Percentiles rank a stretch among this genome's conserved stretches.
phyloP scores from a whole-genome alignment of 2,113 vertebrate species.

The Tinamus guttatus region DNA sequence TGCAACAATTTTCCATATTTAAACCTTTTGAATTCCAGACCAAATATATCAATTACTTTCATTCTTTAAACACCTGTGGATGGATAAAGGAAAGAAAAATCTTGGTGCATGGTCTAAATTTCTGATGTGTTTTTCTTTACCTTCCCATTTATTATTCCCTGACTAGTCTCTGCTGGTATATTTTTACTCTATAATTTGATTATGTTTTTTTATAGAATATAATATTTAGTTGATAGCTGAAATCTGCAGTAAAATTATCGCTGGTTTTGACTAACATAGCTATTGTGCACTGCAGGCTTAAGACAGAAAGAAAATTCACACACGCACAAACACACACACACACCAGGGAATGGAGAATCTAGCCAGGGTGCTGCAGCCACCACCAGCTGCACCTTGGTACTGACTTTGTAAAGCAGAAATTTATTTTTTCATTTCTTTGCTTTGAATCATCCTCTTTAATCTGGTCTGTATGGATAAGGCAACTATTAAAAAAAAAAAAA shows the following conservation, averaged over 20 bases:
- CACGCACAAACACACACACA: no score
- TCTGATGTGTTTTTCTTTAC: accelerated
- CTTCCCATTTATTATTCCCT: background rate
- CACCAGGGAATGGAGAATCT: background rate
- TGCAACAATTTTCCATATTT: accelerated
- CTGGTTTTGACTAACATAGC: accelerated
- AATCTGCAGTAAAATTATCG: background rate
- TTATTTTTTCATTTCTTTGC: conserved; percentile 6
- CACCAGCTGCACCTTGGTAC: background rate
- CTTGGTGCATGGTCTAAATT: background rate
- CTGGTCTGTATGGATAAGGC: background rate
- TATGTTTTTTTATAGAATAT: background rate
- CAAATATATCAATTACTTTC: accelerated
- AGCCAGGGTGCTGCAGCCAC: background rate
- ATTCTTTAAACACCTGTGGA: background rate
- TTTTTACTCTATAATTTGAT: background rate
- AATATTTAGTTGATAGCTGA: background rate
- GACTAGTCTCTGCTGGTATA: accelerated
- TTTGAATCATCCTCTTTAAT: background rate
- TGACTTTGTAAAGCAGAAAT: background rate
- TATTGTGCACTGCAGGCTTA: background rate
- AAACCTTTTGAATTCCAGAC: background rate
- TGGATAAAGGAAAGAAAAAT: background rate
- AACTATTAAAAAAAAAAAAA: background rate
- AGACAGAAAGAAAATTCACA: background rate